Evolutionary conservation across 2,113 vertebrate species (phyloP).

Genomic region (Trichomycterus rosablanca): DNA sequence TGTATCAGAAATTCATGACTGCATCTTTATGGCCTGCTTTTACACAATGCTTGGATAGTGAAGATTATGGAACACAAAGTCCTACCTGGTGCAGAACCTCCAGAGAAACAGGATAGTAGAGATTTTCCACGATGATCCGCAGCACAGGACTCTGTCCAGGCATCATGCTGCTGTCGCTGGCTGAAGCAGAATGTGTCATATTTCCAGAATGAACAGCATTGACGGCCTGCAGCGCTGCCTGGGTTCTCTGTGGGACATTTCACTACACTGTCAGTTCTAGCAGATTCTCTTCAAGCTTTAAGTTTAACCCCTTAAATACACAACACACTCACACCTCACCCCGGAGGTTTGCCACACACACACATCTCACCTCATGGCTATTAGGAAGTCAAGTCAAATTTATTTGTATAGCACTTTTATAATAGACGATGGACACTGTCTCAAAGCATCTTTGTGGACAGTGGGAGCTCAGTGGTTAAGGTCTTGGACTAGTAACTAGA

Average conservation of each 20-base stretch:
- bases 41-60: no score
- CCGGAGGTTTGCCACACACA: neutral
- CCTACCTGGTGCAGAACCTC: conserved; percentile 79
- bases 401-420: no score
- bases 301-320: neutral
- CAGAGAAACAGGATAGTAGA: conserved; percentile 73
- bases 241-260: conserved; percentile 59
- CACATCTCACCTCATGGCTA: no score
- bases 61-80: neutral
- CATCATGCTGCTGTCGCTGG: conserved; percentile 49
- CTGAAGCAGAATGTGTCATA: conserved; percentile 42
- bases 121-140: conserved; percentile 76
- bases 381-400: no score
- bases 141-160: conserved; percentile 69
- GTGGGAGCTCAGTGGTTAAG: no score
- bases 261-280: conserved; percentile 2
- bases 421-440: no score
- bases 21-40: no score
- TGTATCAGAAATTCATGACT: no score
- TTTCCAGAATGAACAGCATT: conserved; percentile 60
- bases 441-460: no score
- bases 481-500: no score
- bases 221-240: conserved; percentile 63
- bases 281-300: conserved; percentile 16
- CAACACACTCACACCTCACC: conserved; percentile 2